phyloP scores from a whole-genome alignment of 2,113 vertebrate species.

The Eonycteris spelaea region DNA sequence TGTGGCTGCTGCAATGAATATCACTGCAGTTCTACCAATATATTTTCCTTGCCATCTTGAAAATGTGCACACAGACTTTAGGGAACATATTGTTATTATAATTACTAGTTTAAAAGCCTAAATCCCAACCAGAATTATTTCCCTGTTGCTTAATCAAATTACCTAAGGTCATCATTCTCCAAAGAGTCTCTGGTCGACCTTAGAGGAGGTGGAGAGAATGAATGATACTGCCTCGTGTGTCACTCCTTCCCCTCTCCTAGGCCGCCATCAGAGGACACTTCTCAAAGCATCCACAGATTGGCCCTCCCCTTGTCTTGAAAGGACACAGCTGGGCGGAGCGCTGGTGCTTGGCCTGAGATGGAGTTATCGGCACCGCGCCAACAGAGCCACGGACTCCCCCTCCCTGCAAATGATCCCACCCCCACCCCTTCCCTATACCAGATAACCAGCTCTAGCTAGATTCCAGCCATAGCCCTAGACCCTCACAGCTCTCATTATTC shows the following conservation, averaged over 20 bases:
- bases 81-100: not conserved
- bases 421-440: not conserved
- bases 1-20: not conserved
- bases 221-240: fast-evolving
- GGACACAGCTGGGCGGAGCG: not conserved
- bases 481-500: not conserved
- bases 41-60: not conserved
- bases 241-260: not conserved
- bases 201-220: not conserved
- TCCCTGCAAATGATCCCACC: not conserved
- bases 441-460: not conserved
- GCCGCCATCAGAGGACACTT: not conserved
- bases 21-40: not conserved
- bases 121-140: not conserved
- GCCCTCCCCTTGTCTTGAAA: not conserved
- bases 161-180: not conserved
- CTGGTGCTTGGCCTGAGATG: not conserved
- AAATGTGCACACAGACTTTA: not conserved
- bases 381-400: not conserved
- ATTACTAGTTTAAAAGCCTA: not conserved
- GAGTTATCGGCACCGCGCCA: not conserved
- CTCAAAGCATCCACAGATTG: not conserved
- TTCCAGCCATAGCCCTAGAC: not conserved
- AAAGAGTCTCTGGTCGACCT: not conserved
- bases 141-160: not conserved